phyloP scores from a whole-genome alignment of 1,140 invertebrate species.

The Drosophila santomea region DNA sequence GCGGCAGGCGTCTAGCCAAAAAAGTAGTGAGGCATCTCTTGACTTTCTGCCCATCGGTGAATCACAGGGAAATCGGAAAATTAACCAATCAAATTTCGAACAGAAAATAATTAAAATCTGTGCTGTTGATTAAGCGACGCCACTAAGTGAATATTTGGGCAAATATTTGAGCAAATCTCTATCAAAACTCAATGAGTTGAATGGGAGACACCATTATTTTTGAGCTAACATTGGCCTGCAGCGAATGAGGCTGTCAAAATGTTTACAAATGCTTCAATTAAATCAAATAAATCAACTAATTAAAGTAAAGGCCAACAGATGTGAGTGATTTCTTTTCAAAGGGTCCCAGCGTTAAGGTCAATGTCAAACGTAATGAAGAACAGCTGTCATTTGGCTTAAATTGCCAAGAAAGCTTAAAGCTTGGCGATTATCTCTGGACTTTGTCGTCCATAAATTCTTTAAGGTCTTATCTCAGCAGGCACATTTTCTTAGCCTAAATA shows the following conservation, averaged over 20 bases:
- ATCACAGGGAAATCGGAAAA: conserved; percentile 27
- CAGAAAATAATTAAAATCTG: conserved; percentile 7
- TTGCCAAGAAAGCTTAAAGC: conserved; percentile 2
- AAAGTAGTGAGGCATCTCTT: conserved; percentile 74
- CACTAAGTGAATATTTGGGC: conserved; percentile 12
- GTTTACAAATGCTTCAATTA: conserved; percentile 27
- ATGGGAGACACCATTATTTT: conserved; percentile 11
- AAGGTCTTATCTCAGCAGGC: conserved; percentile 23
- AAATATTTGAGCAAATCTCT: conserved; percentile 29
- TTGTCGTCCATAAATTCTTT: conserved; percentile 16
- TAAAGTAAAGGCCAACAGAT: conserved; percentile 4
- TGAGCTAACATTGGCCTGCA: conserved; percentile 14
- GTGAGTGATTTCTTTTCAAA: neutral
- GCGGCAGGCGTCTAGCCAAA: conserved; percentile 77
- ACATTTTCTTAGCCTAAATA: conserved; percentile 27
- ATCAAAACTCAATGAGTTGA: conserved; percentile 11
- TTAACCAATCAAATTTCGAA: conserved; percentile 14
- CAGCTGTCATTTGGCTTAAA: neutral
- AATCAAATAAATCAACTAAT: conserved; percentile 47
- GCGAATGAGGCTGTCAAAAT: conserved; percentile 26
- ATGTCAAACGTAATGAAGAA: neutral
- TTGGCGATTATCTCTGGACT: conserved; percentile 8
- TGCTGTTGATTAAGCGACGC: neutral
- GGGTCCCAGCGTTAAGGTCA: conserved; percentile 1
- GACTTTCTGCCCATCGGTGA: conserved; percentile 62